Base-by-base conservation (phyloP, 1,140 invertebrate species). In the Drosophila bocki region DNA sequence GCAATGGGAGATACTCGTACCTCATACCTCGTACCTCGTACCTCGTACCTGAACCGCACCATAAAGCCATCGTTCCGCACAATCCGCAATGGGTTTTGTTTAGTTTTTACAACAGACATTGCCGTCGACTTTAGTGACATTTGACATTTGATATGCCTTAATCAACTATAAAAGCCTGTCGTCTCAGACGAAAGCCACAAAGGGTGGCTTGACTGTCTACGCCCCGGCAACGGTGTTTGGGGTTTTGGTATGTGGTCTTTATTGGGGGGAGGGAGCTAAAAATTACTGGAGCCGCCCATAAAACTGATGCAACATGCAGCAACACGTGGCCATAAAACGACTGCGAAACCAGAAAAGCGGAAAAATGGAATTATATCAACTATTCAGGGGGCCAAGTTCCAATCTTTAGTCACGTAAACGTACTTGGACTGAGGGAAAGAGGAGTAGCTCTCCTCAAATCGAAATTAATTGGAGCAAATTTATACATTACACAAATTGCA, bases 141-240 rank as follows among this genome's bases (percentile, higher is more conserved):
- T 87, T 88, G 85, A 90, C 82, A 90, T 90, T 90, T 90, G 85
- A 90, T 90, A 90, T 90, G 85, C 78, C 86, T 90, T 90, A 90
- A 90, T 90, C 85, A 90, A 90, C 85, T 90, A 90, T 90, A 90
- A 90, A 90, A 90, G 85, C 78, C 75, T 72, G 56, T 65, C 58
- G 59, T 71, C 58, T 64, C 67, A 80, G 77, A 65, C 82, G 74
- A 78, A 75, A 42, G 64, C 39, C 50, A 15, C 4, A 22, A n/a
- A 26, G 33, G 56, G 54, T 50, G 63, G 56, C 62, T 26, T 29
- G 26, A 29, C 26, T 26, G 26, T 6, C 26, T 26, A 26, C 26
- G 3, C 26, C 5, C 26, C 26, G 26, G 26, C 26, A 29, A 9
- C 48, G 8, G 29, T 44, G n/a, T 51, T 33, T 32, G 41, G 41